Conservation (phyloP, 2,113 vertebrate species). For the Passer domesticus region DNA sequence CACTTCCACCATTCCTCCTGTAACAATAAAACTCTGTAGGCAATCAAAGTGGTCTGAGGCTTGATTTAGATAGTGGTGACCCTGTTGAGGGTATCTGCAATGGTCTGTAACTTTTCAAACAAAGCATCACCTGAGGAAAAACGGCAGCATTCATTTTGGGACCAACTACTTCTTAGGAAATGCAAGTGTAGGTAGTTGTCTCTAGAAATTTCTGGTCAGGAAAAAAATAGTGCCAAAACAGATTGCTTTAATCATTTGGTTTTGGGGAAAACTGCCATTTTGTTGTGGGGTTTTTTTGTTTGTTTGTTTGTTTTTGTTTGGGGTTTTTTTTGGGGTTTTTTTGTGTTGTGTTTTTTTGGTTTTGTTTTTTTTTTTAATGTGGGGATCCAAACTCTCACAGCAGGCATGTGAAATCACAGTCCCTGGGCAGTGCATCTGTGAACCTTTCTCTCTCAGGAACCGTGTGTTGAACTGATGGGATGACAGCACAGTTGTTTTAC, state of each 20-base stretch:
- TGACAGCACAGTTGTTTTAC: background rate
- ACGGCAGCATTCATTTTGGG: background rate
- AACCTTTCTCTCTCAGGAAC: background rate
- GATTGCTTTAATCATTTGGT: background rate
- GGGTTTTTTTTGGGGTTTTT: too few relatives aligned
- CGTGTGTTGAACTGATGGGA: background rate
- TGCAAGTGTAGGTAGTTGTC: background rate
- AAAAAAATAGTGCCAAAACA: background rate
- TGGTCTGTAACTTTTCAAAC: background rate
- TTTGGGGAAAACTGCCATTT: background rate
- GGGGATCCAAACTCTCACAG: background rate
- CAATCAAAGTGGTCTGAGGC: background rate
- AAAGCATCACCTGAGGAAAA: background rate
- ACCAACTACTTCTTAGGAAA: background rate
- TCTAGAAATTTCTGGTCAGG: background rate
- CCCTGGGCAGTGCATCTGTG: accelerated
- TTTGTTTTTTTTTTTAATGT: background rate
- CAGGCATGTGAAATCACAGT: background rate
- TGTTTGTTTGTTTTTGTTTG: background rate
- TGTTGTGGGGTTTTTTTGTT: too few relatives aligned
- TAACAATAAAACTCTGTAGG: background rate
- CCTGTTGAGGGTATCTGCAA: background rate
- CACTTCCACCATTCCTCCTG: background rate
- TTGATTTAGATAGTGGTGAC: background rate
- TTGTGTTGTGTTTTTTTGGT: too few relatives aligned